These are phyloP conservation scores for Globicephala melas DNA, from an alignment of 2,113 vertebrate genomes.

Conservation along the genomic window DNA sequence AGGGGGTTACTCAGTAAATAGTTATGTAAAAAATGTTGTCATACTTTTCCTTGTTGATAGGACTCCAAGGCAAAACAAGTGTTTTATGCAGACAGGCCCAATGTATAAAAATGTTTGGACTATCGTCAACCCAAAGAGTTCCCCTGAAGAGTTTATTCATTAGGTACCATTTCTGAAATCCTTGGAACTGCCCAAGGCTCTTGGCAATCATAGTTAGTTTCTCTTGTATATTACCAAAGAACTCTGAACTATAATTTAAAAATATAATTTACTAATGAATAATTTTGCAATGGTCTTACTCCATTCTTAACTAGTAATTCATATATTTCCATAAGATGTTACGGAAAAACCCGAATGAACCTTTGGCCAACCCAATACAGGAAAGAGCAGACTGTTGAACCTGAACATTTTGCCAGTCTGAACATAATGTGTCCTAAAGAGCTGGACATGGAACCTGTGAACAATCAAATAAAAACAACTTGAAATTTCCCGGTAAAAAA, in stretches of 20 bases:
- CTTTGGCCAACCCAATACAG: too few species aligned
- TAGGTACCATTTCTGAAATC: background rate
- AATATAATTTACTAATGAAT: background rate
- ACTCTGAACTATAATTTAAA: background rate
- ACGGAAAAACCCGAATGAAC: rapidly evolving
- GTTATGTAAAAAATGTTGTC: background rate
- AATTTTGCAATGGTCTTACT: background rate
- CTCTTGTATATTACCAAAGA: background rate
- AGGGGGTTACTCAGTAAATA: background rate
- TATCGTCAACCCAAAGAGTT: background rate
- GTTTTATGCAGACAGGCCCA: background rate
- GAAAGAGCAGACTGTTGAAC: background rate
- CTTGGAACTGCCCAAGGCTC: background rate
- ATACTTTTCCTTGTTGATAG: background rate
- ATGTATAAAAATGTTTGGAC: background rate
- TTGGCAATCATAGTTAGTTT: background rate
- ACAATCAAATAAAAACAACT: background rate
- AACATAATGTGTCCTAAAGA: background rate
- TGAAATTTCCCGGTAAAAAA: background rate
- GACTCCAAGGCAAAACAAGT: background rate
- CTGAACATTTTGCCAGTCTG: background rate
- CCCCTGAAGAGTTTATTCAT: background rate
- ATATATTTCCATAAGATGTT: background rate
- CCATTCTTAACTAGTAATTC: background rate
- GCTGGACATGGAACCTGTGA: background rate